phyloP scores from a whole-genome alignment of 2,113 vertebrate genomes.

The Sander lucioperca region DNA sequence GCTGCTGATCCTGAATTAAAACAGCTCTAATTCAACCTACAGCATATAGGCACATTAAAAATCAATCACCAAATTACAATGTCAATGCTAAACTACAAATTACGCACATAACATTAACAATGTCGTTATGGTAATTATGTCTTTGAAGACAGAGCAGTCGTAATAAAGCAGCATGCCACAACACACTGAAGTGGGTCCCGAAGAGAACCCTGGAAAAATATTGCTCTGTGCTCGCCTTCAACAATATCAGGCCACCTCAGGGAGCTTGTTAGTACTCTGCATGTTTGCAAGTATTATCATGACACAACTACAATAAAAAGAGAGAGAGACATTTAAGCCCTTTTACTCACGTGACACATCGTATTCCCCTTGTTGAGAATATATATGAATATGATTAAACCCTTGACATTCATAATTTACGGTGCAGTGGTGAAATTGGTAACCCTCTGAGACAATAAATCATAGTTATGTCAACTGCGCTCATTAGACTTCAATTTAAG shows the following conservation, averaged over 20 bases:
- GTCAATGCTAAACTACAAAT: slow-evolving; percentile 52
- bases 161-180: slow-evolving; percentile 47
- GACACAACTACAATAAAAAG: slow-evolving; percentile 68
- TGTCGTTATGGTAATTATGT: slow-evolving; percentile 51
- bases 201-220: slow-evolving; percentile 68
- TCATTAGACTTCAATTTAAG: slow-evolving; percentile 85
- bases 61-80: slow-evolving; percentile 49
- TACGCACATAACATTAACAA: slow-evolving; percentile 35
- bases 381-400: slow-evolving; percentile 78
- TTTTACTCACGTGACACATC: slow-evolving; percentile 66
- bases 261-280: slow-evolving; percentile 79
- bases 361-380: slow-evolving; percentile 66
- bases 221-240: slow-evolving; percentile 73
- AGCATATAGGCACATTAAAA: slow-evolving; percentile 38
- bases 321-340: slow-evolving; percentile 61
- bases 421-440: slow-evolving; percentile 75
- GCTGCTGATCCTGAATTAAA: slow-evolving; percentile 37
- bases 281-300: slow-evolving; percentile 72
- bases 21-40: slow-evolving; percentile 13
- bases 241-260: slow-evolving; percentile 70
- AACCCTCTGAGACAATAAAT: slow-evolving; percentile 82
- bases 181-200: slow-evolving; percentile 59
- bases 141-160: slow-evolving; percentile 46
- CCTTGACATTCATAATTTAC: slow-evolving; percentile 80
- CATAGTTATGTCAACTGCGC: slow-evolving; percentile 80